phyloP scores from a whole-genome alignment of 2,797 vertebrate species.

The Taenioides sp. region DNA sequence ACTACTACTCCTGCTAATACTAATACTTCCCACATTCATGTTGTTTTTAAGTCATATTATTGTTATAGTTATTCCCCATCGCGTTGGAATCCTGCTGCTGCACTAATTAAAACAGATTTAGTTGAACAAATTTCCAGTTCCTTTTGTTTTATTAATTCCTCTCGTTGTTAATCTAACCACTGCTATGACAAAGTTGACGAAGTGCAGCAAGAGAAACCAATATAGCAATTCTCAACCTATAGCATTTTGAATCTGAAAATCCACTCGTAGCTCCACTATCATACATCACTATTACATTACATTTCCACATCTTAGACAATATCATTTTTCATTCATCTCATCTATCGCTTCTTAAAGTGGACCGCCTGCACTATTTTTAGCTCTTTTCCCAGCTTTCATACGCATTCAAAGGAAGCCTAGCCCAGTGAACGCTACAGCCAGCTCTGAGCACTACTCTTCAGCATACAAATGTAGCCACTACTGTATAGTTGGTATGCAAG shows the following conservation, averaged over 20 bases:
- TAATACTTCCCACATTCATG: too few species aligned
- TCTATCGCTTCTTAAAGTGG: background rate
- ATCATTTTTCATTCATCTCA: background rate
- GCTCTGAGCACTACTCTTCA: background rate
- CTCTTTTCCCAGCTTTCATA: background rate
- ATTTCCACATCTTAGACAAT: background rate
- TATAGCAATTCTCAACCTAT: background rate
- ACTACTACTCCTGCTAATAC: too few species aligned
- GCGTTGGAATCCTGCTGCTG: too few species aligned
- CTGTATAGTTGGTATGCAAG: slow-evolving; percentile 12
- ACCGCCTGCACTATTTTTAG: background rate
- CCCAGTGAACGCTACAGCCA: background rate
- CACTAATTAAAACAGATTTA: too few species aligned
- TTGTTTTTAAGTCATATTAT: too few species aligned
- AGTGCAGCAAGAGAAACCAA: background rate
- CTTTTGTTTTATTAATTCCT: too few species aligned
- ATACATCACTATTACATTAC: background rate
- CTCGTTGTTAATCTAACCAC: background rate
- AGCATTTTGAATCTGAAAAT: background rate
- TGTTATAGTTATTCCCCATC: too few species aligned
- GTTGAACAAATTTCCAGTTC: too few species aligned
- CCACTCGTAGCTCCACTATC: background rate
- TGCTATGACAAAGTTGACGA: background rate
- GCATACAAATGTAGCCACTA: slow-evolving; percentile 11
- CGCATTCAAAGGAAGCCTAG: background rate